phyloP scores from a whole-genome alignment of 2,888 invertebrate genomes.

The Agrotis clavis region DNA sequence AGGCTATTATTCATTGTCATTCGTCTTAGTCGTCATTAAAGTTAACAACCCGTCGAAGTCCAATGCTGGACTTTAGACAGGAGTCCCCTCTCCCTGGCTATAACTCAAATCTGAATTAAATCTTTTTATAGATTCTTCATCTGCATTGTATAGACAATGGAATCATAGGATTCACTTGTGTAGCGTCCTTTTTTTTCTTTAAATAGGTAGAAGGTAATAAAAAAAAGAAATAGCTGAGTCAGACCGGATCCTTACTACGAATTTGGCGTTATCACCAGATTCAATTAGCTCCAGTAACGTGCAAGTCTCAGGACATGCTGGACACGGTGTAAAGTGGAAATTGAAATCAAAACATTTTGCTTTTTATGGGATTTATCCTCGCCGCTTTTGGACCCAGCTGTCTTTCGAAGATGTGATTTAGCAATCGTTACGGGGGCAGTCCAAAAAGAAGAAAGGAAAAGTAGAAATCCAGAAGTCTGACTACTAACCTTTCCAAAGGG shows the following conservation, averaged over 20 bases:
- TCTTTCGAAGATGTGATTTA: not conserved
- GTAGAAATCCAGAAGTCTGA: too few species aligned
- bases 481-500: too few species aligned
- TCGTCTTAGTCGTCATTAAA: constrained; percentile 43
- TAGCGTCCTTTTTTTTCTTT: not conserved
- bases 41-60: constrained; percentile 38
- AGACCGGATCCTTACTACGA: not conserved
- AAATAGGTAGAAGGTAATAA: too few species aligned
- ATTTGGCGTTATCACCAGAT: not conserved
- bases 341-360: not conserved
- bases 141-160: constrained; percentile 8
- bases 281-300: not conserved
- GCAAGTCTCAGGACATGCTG: not conserved
- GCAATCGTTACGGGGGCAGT: not conserved
- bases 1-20: constrained; percentile 43
- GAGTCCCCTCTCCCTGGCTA: constrained; percentile 33
- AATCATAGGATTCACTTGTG: not conserved
- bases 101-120: constrained; percentile 29
- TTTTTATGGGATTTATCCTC: not conserved
- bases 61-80: constrained; percentile 43
- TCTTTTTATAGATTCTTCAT: constrained; percentile 28
- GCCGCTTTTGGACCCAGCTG: not conserved
- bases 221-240: constrained; percentile 1
- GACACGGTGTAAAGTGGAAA: too few species aligned
- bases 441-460: too few species aligned